These are phyloP conservation scores for Mormyrus iriodes DNA, from an alignment of 2,113 vertebrate genomes.

Conservation along the genomic window DNA sequence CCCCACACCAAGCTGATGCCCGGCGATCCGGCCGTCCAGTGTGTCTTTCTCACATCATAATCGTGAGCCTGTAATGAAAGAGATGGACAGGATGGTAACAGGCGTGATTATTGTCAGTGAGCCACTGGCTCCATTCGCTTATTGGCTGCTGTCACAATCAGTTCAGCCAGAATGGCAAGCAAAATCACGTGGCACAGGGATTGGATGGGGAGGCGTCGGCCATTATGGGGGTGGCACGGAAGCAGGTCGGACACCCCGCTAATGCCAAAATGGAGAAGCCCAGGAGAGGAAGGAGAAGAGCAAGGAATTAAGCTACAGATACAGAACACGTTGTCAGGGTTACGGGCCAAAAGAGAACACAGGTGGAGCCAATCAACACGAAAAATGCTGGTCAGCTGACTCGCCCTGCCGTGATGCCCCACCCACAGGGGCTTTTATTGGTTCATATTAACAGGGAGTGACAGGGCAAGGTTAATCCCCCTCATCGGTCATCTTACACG, in stretches of 20 bases:
- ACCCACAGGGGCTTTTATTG: not conserved
- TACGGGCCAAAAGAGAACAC: not conserved
- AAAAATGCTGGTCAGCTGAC: not conserved
- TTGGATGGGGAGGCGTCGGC: not conserved
- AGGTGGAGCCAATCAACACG: not conserved
- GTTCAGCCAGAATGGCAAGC: not conserved
- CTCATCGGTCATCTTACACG: not conserved
- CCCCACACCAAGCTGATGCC: not conserved
- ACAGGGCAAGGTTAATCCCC: not conserved
- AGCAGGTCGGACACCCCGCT: not conserved
- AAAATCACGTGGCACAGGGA: not conserved
- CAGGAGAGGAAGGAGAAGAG: not conserved
- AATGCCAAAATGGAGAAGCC: not conserved
- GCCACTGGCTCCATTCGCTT: not conserved
- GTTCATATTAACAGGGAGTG: not conserved
- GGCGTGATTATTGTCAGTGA: not conserved
- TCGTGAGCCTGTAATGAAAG: no score
- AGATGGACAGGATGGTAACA: not conserved
- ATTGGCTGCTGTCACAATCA: not conserved
- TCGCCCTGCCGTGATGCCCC: not conserved
- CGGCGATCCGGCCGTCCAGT: not conserved
- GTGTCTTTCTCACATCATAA: not conserved
- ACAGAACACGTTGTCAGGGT: not conserved
- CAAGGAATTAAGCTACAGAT: not conserved
- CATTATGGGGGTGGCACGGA: not conserved